Base-by-base conservation (phyloP, 1,140 invertebrate species). In the Brachionus rubens region DNA sequence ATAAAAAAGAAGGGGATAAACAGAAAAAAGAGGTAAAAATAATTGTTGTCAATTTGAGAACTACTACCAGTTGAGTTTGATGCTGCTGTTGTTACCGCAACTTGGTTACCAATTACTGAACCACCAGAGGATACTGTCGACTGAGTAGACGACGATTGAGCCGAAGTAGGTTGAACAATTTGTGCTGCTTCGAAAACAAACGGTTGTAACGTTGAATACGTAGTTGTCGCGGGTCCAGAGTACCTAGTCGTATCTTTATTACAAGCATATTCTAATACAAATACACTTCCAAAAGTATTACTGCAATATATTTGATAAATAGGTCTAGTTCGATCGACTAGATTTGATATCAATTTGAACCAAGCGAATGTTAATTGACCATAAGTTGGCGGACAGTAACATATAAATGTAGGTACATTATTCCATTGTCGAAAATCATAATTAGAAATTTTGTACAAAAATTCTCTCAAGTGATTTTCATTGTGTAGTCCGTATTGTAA, bases 401-500 rank as follows among this genome's bases (percentile, higher is more conserved):
- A 72, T n/a, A 50, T 48, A 33, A 72, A 72, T n/a, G 68, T 72
- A 10, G 28, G 43, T 4, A 72, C 26, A 9, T 50, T 40, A 72
- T 72, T 72, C 10, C 19, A 19, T 50, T 72, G 68, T 50, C 68
- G 26, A 9, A 72, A 54, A 46, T 72, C 68, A 54, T 72, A 72
- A 26, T 72, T 72, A 19, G 68, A 72, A 40, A 72, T 33, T 50
- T 72, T 48, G 4, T 16, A 21, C n/a, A 72, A 46, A 50, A 72
- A 72, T 50, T 50, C 28, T 40, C 30, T 40, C 19, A 72, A 48
- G 24, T 72, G 14, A 12, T 30, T 4, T 10, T 72, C 14, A 16
- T 48, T 28, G 19, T 50, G 14, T 7, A 72, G 19, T 9, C 68
- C 68, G 26, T 72, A 72, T 41, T 72, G 68, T 7, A 72, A 33